Base-by-base conservation (phyloP, 1,140 invertebrate species). In the Drosophila athabasca region DNA sequence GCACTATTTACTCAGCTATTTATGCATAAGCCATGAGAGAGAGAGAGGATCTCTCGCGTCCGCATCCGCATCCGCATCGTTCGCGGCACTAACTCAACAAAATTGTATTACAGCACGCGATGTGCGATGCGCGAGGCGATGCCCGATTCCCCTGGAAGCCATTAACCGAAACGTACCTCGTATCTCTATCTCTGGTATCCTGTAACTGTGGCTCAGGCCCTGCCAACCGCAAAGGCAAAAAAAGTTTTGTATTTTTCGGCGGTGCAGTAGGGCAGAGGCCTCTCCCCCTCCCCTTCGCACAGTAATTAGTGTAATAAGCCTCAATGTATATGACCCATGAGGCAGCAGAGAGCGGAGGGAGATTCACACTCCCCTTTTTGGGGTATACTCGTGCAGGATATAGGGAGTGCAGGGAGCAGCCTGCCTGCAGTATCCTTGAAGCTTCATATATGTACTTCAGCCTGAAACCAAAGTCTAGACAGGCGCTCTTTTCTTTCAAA, bases 301-400 rank as follows among this genome's bases (percentile, higher is more conserved):
- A 79, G 83, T 87, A 87, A 87, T 87, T 87, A 87, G 78, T 82
- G 79, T 87, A 87, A 87, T 87, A 87, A 88, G 83, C 83, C 75
- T 77, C 80, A 85, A 67, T 79, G 71, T 48, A 55, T 48, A 55
- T 59, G 57, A 43, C 6, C 29, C 71, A 49, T 52, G 43, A 5
- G 35, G 29, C 7, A 9, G 26, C 6, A 19, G 3, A 35, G 9
- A 11, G 3, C 22, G 15, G 17, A 19, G 17, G 17, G 1, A 19
- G 17, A 19, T 19, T 19, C 17, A 19, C 17, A 19, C 17, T 19
- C 17, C 17, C 17, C 17, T 19, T 19, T 19, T 19, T 19, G 17
- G 17, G 17, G 0, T 19, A 1, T 19, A 19, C 17, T 19, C 17
- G 17, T 19, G 17, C 17, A 19, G 17, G 17, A 19, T 19, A 19